Base-by-base conservation (phyloP, 2,113 vertebrate species). In the Oncorhynchus clarkii region DNA sequence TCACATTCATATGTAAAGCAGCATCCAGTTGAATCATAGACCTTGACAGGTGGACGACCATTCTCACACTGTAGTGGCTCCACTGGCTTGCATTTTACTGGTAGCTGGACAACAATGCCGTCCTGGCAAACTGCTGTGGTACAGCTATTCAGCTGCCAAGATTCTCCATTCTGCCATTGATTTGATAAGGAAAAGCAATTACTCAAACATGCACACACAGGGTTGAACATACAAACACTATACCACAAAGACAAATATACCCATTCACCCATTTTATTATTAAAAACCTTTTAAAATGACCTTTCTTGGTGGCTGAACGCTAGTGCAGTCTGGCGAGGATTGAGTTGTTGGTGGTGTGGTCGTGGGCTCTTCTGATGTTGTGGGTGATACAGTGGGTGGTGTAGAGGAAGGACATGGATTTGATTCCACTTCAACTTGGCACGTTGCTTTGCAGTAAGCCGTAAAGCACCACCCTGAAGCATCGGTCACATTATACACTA, bases 1-100 rank as follows among this genome's bases (percentile, higher is more conserved):
- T 94, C 88, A 89, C 97, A 99, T 54, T 95, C 90, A 3, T 95
- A 94, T 3, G 87, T 84, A 24, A 86, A 91, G 84, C 97, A 99
- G 77, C 97, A 99, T 73, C 93, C 90, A 0, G 92, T 81, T 2
- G 84, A 64, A 24, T 94, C 91, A 4, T 86, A 87, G 62, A 95
- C 84, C 74, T 91, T 85, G 20, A 92, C 1, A 8, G 91, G 65
- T 0, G 89, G 88, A 51, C 93, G 94, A 48, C 91, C 94, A 13
- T 95, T 98, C 22, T 85, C 78, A 48, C 97, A 99, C 11, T 76
- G 84, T 0, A 90, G 85, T 45, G 78, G 13, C 49, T 87, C 75
- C 2, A 70, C 18, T 5, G 73, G 71, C 0, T 90, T 80, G 73
- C 97, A 99, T 0, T 9, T 1, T 0, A 60, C 82, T 0, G 81